These are phyloP conservation scores for Drosophila pseudotakahashii DNA, from an alignment of 2,888 invertebrate genomes.

Conservation along the genomic window DNA sequence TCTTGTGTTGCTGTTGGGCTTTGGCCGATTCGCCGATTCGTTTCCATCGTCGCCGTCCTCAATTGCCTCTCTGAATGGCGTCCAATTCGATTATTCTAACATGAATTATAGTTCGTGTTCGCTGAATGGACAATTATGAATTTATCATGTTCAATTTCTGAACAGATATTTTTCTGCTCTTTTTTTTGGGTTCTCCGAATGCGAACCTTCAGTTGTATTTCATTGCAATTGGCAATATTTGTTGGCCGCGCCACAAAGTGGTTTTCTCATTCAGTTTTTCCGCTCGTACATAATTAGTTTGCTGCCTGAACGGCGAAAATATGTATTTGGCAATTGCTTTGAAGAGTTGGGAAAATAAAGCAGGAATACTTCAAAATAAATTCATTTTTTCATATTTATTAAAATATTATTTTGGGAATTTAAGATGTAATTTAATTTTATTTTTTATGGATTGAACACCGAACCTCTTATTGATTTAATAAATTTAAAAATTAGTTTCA, in stretches of 20 bases:
- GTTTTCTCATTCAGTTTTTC: slow-evolving; percentile 38
- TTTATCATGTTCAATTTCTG: slow-evolving; percentile 80
- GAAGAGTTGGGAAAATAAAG: slow-evolving; percentile 16
- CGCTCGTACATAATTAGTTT: slow-evolving; percentile 72
- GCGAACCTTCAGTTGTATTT: slow-evolving; percentile 51
- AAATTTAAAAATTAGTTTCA: too few species aligned
- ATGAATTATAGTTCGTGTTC: slow-evolving; percentile 81
- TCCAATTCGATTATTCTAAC: slow-evolving; percentile 80
- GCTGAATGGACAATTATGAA: slow-evolving; percentile 81
- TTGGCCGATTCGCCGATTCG: slow-evolving; percentile 52
- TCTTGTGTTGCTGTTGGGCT: slow-evolving; percentile 61
- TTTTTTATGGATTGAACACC: too few species aligned
- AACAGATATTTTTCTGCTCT: slow-evolving; percentile 76
- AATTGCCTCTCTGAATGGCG: slow-evolving; percentile 78
- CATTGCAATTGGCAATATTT: slow-evolving; percentile 37
- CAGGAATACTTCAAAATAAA: too few species aligned
- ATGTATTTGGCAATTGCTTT: slow-evolving; percentile 41
- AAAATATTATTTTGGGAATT: too few species aligned
- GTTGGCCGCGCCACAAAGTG: slow-evolving; percentile 30
- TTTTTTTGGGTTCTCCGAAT: slow-evolving; percentile 3
- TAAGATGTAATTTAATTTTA: too few species aligned
- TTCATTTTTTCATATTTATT: too few species aligned
- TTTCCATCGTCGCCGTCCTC: slow-evolving; percentile 69
- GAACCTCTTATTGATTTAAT: too few species aligned
- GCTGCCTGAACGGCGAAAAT: slow-evolving; percentile 28